phyloP scores from a whole-genome alignment of 2,113 vertebrate species.

The Promerops cafer region DNA sequence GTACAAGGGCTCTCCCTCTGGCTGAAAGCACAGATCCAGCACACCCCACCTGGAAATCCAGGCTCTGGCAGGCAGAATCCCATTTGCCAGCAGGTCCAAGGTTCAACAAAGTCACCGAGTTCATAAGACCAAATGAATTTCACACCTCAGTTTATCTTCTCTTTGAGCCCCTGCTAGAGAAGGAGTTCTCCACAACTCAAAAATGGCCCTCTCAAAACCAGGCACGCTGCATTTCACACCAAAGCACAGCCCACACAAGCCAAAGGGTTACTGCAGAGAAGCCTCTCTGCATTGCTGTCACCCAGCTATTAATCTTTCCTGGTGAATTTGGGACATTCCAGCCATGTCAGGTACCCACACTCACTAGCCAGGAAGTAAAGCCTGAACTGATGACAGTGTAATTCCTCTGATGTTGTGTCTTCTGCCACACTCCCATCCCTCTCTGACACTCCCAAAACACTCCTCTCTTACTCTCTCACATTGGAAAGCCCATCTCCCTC shows the following conservation, averaged over 20 bases:
- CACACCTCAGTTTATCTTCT: not conserved
- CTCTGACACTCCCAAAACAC: not conserved
- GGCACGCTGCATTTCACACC: not conserved
- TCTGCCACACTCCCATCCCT: not conserved
- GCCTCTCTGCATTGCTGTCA: not conserved
- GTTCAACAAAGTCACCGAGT: not conserved
- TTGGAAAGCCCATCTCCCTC: not conserved
- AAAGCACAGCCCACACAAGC: not conserved
- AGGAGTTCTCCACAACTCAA: not conserved
- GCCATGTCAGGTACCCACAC: not conserved
- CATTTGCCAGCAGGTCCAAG: fast-evolving
- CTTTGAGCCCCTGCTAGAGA: not conserved
- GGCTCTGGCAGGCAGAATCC: not conserved
- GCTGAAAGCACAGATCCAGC: fast-evolving
- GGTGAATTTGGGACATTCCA: not conserved
- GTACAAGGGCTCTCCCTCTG: not conserved
- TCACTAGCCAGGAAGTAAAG: not conserved
- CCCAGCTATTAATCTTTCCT: not conserved
- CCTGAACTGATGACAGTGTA: not conserved
- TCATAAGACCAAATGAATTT: not conserved
- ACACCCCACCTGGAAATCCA: too few relatives aligned
- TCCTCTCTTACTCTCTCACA: not conserved
- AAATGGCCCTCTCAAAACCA: not conserved
- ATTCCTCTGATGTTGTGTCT: not conserved
- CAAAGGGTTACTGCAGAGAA: not conserved